A percentile compares a stretch with the other conserved stretches of the same genome.
Conservation (phyloP, 2,888 invertebrate genomes). For the Apotomis betuletana region DNA sequence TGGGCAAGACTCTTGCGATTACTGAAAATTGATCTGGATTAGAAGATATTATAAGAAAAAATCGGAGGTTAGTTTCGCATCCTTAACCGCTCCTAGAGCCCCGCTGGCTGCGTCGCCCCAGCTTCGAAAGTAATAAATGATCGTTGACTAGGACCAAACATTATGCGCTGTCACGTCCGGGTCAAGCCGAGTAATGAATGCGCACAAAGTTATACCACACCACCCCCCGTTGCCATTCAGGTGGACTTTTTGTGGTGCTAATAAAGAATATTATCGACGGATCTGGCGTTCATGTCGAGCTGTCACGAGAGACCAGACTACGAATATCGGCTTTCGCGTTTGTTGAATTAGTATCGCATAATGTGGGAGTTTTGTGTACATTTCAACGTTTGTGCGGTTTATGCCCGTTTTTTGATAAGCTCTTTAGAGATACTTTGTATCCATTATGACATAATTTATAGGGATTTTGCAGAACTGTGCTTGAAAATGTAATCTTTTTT, state of each 20-base stretch:
- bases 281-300: slow-evolving; percentile 42
- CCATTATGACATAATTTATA: neutral
- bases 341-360: slow-evolving; percentile 39
- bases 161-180: slow-evolving; percentile 71
- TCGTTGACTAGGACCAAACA: slow-evolving; percentile 59
- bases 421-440: neutral
- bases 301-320: slow-evolving; percentile 58
- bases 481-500: neutral
- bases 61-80: neutral
- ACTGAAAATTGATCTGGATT: neutral
- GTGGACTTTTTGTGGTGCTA: slow-evolving; percentile 40
- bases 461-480: neutral
- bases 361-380: slow-evolving; percentile 1
- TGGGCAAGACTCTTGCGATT: too few species aligned
- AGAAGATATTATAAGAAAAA: too few species aligned
- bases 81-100: slow-evolving; percentile 13
- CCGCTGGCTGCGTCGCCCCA: slow-evolving; percentile 51
- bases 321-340: slow-evolving; percentile 62
- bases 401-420: neutral
- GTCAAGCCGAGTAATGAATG: slow-evolving; percentile 71
- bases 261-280: slow-evolving; percentile 36
- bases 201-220: slow-evolving; percentile 50
- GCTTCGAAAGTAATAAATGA: slow-evolving; percentile 66
- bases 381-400: slow-evolving; percentile 3
- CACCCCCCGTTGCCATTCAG: slow-evolving; percentile 28